Conservation (phyloP, 2,888 invertebrate species). For the Zygaena filipendulae region DNA sequence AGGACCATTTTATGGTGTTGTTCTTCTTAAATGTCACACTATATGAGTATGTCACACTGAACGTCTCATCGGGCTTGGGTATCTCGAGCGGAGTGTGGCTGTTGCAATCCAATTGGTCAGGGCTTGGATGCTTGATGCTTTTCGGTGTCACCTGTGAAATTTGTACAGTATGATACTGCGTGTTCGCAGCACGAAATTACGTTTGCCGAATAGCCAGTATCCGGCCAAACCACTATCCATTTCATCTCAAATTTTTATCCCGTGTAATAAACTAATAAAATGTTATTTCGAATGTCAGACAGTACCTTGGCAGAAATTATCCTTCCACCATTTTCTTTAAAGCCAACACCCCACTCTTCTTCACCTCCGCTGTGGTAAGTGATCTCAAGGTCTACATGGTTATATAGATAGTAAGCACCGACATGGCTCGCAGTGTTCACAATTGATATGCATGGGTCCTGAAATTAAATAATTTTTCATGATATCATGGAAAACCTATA, state of each 20-base stretch:
- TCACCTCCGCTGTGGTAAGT: constrained; percentile 90
- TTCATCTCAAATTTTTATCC: background rate
- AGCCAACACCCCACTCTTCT: constrained; percentile 88
- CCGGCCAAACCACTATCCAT: no score
- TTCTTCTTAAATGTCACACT: constrained; percentile 83
- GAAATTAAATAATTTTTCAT: constrained; percentile 9
- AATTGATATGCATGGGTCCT: constrained; percentile 68
- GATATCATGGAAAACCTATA: no score
- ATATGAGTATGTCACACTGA: constrained; percentile 87
- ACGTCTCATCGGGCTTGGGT: constrained; percentile 56
- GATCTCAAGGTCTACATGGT: constrained; percentile 94
- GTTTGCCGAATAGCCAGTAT: background rate
- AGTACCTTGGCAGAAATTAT: constrained; percentile 86
- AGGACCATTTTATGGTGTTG: constrained; percentile 95
- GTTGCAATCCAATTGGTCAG: constrained; percentile 54
- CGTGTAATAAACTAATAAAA: no score
- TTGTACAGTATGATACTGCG: no score
- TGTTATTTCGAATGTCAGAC: no score
- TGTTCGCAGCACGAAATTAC: background rate
- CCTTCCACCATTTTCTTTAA: constrained; percentile 85
- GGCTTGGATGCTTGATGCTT: constrained; percentile 64
- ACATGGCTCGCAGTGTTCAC: constrained; percentile 70
- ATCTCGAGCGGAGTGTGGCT: constrained; percentile 77
- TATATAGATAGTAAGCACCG: constrained; percentile 92
- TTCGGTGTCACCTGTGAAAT: constrained; percentile 67